phyloP scores from a whole-genome alignment of 2,113 vertebrate genomes.

The Sorex fumeus region DNA sequence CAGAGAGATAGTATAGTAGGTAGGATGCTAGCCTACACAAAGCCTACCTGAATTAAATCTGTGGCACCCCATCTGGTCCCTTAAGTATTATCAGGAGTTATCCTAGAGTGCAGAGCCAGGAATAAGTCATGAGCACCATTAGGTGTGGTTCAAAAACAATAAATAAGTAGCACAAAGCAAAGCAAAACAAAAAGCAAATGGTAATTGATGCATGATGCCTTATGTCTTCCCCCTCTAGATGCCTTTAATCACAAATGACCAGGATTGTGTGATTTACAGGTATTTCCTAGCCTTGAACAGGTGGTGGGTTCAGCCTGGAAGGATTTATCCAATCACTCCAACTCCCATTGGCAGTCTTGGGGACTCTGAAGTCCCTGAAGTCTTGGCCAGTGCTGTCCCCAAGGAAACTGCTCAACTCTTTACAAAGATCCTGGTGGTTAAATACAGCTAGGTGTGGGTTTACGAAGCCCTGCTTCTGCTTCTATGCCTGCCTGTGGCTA shows the following conservation, averaged over 20 bases:
- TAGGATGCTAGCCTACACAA: no score
- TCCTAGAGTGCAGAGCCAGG: no score
- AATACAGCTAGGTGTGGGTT: conserved; percentile 17
- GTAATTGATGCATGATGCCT: conserved; percentile 58
- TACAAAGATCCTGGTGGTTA: not conserved
- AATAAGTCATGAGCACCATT: no score
- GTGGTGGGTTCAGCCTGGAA: conserved; percentile 26
- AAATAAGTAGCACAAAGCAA: no score
- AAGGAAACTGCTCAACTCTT: conserved; percentile 10
- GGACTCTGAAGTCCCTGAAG: conserved; percentile 28
- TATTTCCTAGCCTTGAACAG: conserved; percentile 41
- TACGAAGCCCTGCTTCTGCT: not conserved
- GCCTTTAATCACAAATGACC: conserved; percentile 66
- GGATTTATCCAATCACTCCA: conserved; percentile 55
- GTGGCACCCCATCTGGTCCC: no score
- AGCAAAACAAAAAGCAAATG: conserved; percentile 69
- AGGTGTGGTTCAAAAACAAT: no score
- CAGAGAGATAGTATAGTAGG: no score
- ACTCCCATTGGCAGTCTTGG: not conserved
- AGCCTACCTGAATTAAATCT: no score
- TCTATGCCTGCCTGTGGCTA: conserved; percentile 60
- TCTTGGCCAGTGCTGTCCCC: not conserved
- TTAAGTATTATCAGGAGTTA: no score
- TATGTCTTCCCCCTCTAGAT: not conserved
- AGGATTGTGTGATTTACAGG: conserved; percentile 41